Conservation (phyloP, 2,797 vertebrate species). For the Xenentodon cancila region DNA sequence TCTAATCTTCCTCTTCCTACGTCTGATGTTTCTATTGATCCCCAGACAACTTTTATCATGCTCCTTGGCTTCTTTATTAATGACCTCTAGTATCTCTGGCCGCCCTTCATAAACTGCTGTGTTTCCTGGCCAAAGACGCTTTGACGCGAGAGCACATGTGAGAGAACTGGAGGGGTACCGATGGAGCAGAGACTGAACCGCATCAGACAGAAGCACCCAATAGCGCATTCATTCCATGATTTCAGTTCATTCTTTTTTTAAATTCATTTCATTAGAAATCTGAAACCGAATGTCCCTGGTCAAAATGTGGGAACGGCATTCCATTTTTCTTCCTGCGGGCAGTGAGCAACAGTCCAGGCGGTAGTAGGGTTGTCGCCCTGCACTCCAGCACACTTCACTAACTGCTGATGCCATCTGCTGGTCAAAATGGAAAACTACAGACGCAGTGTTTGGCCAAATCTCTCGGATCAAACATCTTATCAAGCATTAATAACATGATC, state of each 20-base stretch:
- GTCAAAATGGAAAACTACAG: slow-evolving; percentile 59
- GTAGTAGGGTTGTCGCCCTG: slow-evolving; percentile 14
- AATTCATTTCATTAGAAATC: no score
- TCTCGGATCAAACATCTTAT: slow-evolving; percentile 19
- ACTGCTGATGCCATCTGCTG: slow-evolving; percentile 82
- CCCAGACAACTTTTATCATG: slow-evolving; percentile 42
- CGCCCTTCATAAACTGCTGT: neutral
- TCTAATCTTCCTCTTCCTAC: slow-evolving; percentile 60
- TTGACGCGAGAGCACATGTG: no score
- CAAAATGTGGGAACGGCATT: neutral
- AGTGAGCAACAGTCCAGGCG: slow-evolving; percentile 10
- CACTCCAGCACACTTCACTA: slow-evolving; percentile 55
- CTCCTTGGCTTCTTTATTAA: slow-evolving; percentile 68
- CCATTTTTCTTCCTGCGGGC: neutral
- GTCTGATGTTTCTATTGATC: slow-evolving; percentile 66
- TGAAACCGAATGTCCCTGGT: neutral
- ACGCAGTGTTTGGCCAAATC: slow-evolving; percentile 11
- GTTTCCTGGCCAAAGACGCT: neutral
- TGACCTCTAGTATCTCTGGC: slow-evolving; percentile 29
- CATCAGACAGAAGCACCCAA: no score
- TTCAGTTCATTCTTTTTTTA: no score
- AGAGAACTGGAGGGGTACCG: no score
- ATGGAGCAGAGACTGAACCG: neutral
- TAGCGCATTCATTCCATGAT: no score
- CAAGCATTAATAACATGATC: neutral